Conservation (phyloP, 2,797 vertebrate species). For the Molothrus ater region DNA sequence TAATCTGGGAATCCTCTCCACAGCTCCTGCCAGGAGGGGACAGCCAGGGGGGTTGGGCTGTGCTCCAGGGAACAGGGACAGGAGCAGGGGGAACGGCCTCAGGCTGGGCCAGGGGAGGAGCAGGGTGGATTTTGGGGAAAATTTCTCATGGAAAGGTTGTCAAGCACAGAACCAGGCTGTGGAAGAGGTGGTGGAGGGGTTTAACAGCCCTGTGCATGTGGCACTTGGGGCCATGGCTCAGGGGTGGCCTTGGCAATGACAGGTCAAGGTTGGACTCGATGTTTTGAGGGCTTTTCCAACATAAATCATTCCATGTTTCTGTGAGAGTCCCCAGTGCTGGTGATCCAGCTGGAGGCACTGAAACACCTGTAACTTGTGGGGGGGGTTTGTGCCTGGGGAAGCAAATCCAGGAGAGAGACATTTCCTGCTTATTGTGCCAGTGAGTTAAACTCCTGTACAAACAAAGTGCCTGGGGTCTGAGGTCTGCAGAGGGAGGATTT, state of each 20-base stretch:
- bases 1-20: not conserved
- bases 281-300: not conserved
- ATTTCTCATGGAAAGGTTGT: not conserved
- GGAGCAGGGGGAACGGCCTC: not conserved
- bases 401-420: not conserved
- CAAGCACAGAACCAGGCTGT: not conserved
- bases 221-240: not conserved
- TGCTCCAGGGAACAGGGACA: not conserved
- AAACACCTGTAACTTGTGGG: not conserved
- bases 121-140: not conserved
- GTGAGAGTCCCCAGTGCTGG: not conserved
- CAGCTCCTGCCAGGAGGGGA: not conserved
- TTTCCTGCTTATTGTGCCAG: not conserved
- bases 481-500: not conserved
- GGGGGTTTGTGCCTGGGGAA: not conserved
- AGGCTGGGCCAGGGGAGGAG: not conserved
- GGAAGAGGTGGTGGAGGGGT: too few species aligned
- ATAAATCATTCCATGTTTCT: not conserved
- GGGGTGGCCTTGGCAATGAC: not conserved
- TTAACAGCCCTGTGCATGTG: not conserved
- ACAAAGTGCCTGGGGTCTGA: not conserved
- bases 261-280: not conserved
- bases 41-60: rapidly evolving
- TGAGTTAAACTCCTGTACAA: not conserved
- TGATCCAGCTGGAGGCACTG: not conserved